Conservation (phyloP, 2,888 invertebrate species). For the Polydrusus pterygomalis region DNA sequence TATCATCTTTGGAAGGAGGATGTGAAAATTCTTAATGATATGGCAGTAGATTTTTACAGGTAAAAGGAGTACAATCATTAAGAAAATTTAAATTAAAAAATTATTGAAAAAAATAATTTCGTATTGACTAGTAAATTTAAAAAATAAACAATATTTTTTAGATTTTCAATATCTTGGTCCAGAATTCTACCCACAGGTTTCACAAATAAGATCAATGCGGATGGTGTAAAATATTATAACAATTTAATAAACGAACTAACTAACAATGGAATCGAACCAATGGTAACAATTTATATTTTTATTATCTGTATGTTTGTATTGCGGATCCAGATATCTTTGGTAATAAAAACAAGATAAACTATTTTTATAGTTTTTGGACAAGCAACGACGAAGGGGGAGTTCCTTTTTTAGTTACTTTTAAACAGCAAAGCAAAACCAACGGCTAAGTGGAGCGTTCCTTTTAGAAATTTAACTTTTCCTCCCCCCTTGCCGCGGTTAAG, state of each 20-base stretch:
- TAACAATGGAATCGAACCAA: slow-evolving; percentile 73
- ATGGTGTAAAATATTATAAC: slow-evolving; percentile 85
- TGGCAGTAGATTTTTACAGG: slow-evolving; percentile 73
- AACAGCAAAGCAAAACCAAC: too few species aligned
- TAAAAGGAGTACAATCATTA: slow-evolving; percentile 5
- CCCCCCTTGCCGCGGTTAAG: too few species aligned
- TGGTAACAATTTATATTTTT: slow-evolving; percentile 66
- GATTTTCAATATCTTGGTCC: slow-evolving; percentile 60
- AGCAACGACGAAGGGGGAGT: too few species aligned
- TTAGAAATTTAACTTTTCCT: too few species aligned
- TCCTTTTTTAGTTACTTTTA: too few species aligned
- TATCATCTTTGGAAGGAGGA: slow-evolving; percentile 79
- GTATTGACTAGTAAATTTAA: neutral
- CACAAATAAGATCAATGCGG: slow-evolving; percentile 78
- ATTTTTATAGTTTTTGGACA: too few species aligned
- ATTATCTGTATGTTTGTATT: too few species aligned
- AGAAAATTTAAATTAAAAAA: neutral
- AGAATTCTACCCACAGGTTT: slow-evolving; percentile 78
- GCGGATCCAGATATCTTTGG: too few species aligned
- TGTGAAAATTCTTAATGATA: slow-evolving; percentile 74
- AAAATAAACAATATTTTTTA: neutral
- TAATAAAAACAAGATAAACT: too few species aligned
- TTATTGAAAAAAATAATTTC: neutral
- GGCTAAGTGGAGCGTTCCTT: too few species aligned
- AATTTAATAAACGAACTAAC: slow-evolving; percentile 82